Base-by-base conservation (phyloP, 2,888 invertebrate species). In the Acanthosepion esculentum region DNA sequence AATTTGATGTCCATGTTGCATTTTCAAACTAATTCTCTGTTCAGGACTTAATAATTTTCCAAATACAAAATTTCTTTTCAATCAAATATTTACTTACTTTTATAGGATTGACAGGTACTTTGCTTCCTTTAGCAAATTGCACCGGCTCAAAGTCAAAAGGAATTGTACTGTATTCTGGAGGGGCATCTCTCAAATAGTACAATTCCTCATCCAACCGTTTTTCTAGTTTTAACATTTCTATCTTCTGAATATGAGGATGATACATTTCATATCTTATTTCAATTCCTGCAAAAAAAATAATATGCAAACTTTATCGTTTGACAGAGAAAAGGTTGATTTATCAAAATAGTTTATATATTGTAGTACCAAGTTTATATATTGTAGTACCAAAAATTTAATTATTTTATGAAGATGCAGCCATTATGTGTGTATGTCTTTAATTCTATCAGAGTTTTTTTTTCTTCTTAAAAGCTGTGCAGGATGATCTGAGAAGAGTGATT, bases 201-300 rank as follows among this genome's bases (percentile, higher is more conserved):
- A 99, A 98, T 96, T 98, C 98, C 53, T 98, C 98, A 97, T 99
- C 99, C 48, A 99, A 97, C 94, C 99, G 98, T 97, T 99, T 99
- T 97, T 99, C 99, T 78, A 99, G 98, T 78, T 98, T 98, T 29
- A 99, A 97, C 4, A 99, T 99, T 98, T 99, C 99, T 78, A 99
- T 98, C 97, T 98, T 98, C 96, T 98, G 98, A 95, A 99, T 98
- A 0, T 98, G 98, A 29, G 99, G 99, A 97, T 99, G 99, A 97
- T 99, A 99, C 97, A 99, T 98, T 95, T 99, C 98, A 97, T 98
- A 99, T 96, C 98, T 97, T 96, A 98, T 98, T 97, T 98, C 98
- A 94, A 98, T 97, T 53, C 98, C 98, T 98, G 96, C 78, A 93
- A 93, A 48, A 26, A 0, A 93, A 48, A 41, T 12, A 48, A 93